phyloP scores from a whole-genome alignment of 2,113 vertebrate genomes.

The Machaerirhynchus nigripectus region DNA sequence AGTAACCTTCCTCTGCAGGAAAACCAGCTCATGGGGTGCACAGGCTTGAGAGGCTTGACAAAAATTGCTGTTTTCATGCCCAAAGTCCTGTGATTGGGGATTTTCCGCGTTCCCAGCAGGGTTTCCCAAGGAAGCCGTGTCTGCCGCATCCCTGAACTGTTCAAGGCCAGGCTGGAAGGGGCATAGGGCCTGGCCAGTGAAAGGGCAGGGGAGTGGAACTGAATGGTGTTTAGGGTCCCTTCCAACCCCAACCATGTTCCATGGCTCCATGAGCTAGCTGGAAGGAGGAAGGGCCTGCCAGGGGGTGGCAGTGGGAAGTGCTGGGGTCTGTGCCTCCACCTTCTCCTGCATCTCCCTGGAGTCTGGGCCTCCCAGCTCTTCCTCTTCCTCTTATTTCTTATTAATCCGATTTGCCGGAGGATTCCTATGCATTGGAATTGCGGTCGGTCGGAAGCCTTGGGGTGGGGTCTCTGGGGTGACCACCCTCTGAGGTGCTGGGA shows the following conservation, averaged over 20 bases:
- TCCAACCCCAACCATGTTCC: neutral
- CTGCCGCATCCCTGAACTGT: neutral
- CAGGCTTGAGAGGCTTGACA: neutral
- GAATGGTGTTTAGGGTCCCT: neutral
- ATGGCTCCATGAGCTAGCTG: neutral
- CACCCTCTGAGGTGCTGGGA: fast-evolving
- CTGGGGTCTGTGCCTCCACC: neutral
- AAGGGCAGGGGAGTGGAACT: neutral
- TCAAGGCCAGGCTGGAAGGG: neutral
- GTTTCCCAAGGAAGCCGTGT: neutral
- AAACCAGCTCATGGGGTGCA: neutral
- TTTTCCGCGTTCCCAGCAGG: neutral
- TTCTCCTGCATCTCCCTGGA: neutral
- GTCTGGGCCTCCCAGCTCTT: neutral
- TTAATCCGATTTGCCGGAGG: neutral
- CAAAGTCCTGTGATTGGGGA: neutral
- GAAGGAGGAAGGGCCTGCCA: neutral
- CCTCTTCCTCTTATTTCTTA: neutral
- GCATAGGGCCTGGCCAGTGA: neutral
- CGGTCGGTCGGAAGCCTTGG: fast-evolving
- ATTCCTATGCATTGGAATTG: neutral
- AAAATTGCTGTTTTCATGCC: neutral
- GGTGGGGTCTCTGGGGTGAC: neutral
- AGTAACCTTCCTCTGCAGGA: neutral
- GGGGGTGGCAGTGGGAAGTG: neutral